These are phyloP conservation scores for Octodon degus DNA, from an alignment of 2,113 vertebrate species.

Conservation along the genomic window DNA sequence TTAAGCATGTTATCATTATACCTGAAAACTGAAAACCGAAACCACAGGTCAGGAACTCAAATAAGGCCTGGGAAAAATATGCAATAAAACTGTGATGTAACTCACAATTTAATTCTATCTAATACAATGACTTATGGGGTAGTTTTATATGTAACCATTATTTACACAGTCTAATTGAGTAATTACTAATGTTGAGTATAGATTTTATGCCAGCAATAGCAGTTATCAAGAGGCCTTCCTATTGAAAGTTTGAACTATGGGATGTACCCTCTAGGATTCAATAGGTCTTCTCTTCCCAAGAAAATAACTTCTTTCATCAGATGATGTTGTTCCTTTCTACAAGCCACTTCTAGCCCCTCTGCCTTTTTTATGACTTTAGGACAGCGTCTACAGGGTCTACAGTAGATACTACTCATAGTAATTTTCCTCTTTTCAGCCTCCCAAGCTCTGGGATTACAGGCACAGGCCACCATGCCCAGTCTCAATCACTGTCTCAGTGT, in stretches of 20 bases:
- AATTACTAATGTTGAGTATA: neutral
- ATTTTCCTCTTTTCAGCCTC: too few species aligned
- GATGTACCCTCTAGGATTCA: neutral
- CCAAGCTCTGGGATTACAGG: too few species aligned
- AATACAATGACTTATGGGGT: neutral
- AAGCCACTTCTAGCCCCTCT: neutral
- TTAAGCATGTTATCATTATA: conserved; percentile 30
- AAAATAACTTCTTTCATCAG: neutral
- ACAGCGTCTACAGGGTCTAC: too few species aligned
- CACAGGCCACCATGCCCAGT: too few species aligned
- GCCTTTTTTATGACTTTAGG: too few species aligned
- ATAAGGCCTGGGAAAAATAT: neutral
- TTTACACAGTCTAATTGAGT: neutral
- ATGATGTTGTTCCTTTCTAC: neutral
- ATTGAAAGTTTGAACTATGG: neutral
- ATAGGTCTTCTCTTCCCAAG: neutral
- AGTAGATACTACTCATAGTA: too few species aligned
- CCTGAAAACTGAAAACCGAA: conserved; percentile 29
- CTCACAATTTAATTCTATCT: conserved; percentile 41
- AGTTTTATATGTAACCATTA: neutral
- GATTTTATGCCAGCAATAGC: neutral
- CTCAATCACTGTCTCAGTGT: too few species aligned
- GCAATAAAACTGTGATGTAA: neutral
- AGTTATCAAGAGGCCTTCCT: neutral
- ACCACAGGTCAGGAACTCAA: conserved; percentile 8